A percentile compares a stretch with the other conserved stretches of the same genome.
Conservation (phyloP, 2,113 vertebrate species). For the Callionymus lyra region DNA sequence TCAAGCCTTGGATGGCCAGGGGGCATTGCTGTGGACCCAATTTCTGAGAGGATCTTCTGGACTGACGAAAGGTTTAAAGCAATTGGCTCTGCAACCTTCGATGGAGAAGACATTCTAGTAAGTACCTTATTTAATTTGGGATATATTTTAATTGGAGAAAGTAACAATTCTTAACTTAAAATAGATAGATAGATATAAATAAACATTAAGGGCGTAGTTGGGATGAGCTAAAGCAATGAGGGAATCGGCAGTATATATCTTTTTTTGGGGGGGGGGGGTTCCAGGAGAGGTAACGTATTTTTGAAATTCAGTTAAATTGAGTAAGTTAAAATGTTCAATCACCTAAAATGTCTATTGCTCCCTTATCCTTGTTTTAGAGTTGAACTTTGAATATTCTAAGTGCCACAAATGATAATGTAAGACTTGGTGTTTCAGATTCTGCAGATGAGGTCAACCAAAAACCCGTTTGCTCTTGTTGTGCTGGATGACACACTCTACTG, state of each 20-base stretch:
- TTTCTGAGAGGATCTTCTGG: slow-evolving; percentile 80
- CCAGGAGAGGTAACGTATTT: too few relatives aligned
- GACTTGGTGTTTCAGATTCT: slow-evolving; percentile 62
- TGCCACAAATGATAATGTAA: not conserved
- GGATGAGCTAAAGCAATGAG: too few relatives aligned
- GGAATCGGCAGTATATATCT: too few relatives aligned
- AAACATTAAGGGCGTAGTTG: too few relatives aligned
- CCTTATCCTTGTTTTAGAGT: too few relatives aligned
- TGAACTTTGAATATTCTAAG: too few relatives aligned
- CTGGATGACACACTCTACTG: slow-evolving; percentile 83
- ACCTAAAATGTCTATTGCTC: too few relatives aligned
- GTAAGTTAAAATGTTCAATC: too few relatives aligned
- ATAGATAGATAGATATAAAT: not conserved
- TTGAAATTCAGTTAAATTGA: too few relatives aligned
- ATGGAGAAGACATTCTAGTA: slow-evolving; percentile 74
- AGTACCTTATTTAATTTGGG: too few relatives aligned
- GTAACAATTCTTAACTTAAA: not conserved
- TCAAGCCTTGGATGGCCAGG: slow-evolving; percentile 78
- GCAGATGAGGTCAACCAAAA: slow-evolving; percentile 68
- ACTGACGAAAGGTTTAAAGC: slow-evolving; percentile 77
- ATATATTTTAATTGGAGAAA: too few relatives aligned
- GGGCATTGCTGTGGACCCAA: slow-evolving; percentile 73
- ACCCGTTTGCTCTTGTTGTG: slow-evolving; percentile 74
- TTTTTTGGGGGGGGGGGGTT: too few relatives aligned
- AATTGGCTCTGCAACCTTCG: slow-evolving; percentile 74